These are phyloP conservation scores for Masnerella sp. DNA, from an alignment of 2,888 invertebrate genomes.

Conservation along the genomic window DNA sequence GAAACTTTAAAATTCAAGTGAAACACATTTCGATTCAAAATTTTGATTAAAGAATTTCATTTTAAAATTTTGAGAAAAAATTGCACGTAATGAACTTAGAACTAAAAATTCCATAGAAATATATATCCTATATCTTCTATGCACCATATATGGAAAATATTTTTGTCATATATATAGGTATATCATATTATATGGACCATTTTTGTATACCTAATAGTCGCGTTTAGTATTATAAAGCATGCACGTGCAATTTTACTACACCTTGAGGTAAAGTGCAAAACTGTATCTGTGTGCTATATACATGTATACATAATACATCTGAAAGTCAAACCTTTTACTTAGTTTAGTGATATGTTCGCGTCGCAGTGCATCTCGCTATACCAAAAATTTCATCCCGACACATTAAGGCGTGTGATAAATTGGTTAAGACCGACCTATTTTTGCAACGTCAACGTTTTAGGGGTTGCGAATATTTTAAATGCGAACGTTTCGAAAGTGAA, in stretches of 20 bases:
- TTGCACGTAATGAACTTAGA: too few relatives aligned
- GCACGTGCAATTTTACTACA: conserved; percentile 22
- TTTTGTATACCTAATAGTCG: conserved; percentile 5
- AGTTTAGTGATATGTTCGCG: conserved; percentile 28
- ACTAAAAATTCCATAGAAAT: too few relatives aligned
- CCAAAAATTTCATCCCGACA: conserved; percentile 33
- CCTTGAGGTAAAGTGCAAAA: conserved; percentile 12
- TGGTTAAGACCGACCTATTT: conserved; percentile 32
- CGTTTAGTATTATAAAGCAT: conserved; percentile 24
- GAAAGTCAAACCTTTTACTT: conserved; percentile 40
- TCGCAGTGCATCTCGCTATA: conserved; percentile 26
- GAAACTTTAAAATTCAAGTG: too few relatives aligned
- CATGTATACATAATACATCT: conserved; percentile 22
- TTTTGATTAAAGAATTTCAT: too few relatives aligned
- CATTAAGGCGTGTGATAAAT: conserved; percentile 42
- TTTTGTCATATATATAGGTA: too few relatives aligned
- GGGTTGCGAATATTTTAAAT: conserved; percentile 14
- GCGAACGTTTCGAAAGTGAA: background rate
- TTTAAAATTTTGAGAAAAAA: too few relatives aligned
- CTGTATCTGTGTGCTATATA: background rate
- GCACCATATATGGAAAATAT: too few relatives aligned
- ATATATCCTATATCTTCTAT: too few relatives aligned
- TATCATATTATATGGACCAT: background rate
- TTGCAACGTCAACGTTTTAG: conserved; percentile 16
- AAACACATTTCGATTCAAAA: too few relatives aligned